Evolutionary conservation across 2,888 invertebrate genomes (phyloP).

Genomic region (Sialis lutaria): DNA sequence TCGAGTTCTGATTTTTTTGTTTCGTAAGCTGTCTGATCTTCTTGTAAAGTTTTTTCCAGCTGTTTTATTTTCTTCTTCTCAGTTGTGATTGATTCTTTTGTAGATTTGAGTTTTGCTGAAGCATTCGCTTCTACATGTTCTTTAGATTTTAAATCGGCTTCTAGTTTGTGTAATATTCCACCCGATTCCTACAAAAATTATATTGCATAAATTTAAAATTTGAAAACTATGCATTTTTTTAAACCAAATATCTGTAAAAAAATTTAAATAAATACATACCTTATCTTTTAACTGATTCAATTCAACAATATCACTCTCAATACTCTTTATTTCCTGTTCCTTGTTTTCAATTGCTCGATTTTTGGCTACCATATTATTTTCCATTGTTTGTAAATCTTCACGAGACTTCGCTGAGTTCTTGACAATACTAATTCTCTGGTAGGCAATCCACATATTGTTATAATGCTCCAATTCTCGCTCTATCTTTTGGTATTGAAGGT

Average conservation of each 20-base stretch:
- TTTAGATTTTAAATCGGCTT: slow-evolving; percentile 39
- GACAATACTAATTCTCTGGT: slow-evolving; percentile 38
- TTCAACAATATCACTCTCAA: slow-evolving; percentile 29
- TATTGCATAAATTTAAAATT: neutral
- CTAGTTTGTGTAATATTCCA: slow-evolving; percentile 41
- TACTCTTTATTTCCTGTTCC: slow-evolving; percentile 12
- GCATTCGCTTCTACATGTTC: slow-evolving; percentile 51
- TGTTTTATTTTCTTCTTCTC: slow-evolving; percentile 52
- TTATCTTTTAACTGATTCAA: slow-evolving; percentile 39
- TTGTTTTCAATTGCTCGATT: slow-evolving; percentile 14
- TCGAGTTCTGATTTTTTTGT: slow-evolving; percentile 40
- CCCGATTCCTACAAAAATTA: slow-evolving; percentile 40
- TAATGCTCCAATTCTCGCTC: slow-evolving; percentile 72
- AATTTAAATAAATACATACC: slow-evolving; percentile 14
- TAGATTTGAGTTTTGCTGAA: slow-evolving; percentile 42
- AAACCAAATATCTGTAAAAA: neutral
- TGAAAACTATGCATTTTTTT: slow-evolving; percentile 8
- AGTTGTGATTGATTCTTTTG: slow-evolving; percentile 43
- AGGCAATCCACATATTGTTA: slow-evolving; percentile 54
- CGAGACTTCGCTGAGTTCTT: slow-evolving; percentile 12
- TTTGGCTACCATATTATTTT: neutral
- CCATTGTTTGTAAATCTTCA: slow-evolving; percentile 9
- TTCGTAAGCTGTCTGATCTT: slow-evolving; percentile 44
- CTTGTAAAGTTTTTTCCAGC: slow-evolving; percentile 43
- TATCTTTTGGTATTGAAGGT: slow-evolving; percentile 73